phyloP scores from a whole-genome alignment of 2,888 invertebrate species.

The Amphipoea lucens region DNA sequence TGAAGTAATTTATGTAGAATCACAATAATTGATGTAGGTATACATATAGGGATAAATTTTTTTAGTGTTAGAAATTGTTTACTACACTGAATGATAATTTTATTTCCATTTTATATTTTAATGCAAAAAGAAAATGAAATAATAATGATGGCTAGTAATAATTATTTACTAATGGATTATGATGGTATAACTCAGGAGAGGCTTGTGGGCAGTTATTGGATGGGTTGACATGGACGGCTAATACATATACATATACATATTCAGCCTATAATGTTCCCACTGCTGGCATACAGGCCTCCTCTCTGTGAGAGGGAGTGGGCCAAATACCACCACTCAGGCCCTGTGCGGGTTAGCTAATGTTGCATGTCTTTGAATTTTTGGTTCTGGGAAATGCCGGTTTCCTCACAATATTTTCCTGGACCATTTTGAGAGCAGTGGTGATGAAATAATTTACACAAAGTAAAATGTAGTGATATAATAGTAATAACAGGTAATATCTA shows the following conservation, averaged over 20 bases:
- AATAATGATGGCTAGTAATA: not conserved
- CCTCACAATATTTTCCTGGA: too few relatives aligned
- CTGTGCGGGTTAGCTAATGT: not conserved
- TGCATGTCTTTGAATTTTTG: not conserved
- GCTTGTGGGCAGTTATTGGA: not conserved
- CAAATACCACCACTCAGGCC: not conserved
- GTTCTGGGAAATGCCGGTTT: too few relatives aligned
- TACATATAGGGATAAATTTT: too few relatives aligned
- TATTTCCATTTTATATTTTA: not conserved
- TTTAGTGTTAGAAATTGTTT: not conserved
- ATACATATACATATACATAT: too few relatives aligned
- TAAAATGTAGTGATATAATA: not conserved
- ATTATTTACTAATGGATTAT: not conserved
- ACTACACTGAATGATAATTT: not conserved
- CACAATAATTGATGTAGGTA: not conserved
- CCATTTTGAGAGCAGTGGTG: not conserved
- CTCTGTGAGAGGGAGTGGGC: not conserved
- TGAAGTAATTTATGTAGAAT: not conserved
- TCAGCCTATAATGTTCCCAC: too few relatives aligned
- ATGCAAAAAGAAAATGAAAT: not conserved
- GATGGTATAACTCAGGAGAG: too few relatives aligned
- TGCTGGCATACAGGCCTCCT: too few relatives aligned
- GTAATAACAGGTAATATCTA: not conserved
- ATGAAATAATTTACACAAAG: not conserved
- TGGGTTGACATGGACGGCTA: not conserved